These are phyloP conservation scores for Casuarius casuarius DNA, from an alignment of 2,113 vertebrate genomes.

Conservation along the genomic window DNA sequence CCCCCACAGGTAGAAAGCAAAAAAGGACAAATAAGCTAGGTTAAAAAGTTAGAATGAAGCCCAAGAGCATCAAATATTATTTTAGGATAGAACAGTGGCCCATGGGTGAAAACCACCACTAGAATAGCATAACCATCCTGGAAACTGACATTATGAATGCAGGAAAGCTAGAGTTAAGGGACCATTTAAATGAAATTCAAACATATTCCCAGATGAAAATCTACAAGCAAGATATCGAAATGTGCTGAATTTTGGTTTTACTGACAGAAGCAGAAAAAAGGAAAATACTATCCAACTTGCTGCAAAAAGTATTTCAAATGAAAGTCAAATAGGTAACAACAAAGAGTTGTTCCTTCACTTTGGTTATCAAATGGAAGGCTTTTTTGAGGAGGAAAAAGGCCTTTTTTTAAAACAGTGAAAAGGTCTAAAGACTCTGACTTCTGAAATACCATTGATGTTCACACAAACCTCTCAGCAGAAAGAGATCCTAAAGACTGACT, in stretches of 20 bases:
- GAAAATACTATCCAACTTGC: background rate
- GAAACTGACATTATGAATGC: background rate
- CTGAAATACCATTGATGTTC: fast-evolving
- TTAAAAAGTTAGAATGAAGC: background rate
- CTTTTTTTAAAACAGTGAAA: background rate
- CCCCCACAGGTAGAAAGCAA: background rate
- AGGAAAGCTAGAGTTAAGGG: background rate
- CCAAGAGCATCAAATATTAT: background rate
- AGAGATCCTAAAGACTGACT: background rate
- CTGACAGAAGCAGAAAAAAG: background rate
- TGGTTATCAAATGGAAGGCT: background rate
- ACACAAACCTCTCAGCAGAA: background rate
- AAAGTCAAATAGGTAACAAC: background rate
- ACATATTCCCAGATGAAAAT: background rate
- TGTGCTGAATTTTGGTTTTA: background rate
- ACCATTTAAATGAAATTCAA: background rate
- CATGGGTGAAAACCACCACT: background rate
- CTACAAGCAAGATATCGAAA: background rate
- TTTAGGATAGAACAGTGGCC: background rate
- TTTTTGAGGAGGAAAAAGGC: background rate
- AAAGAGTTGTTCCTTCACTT: background rate
- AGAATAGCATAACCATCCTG: background rate
- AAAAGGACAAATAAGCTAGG: background rate
- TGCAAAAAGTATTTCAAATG: background rate
- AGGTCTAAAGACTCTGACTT: background rate